Conservation (phyloP, 1,140 invertebrate species). For the Drosophila miranda region DNA sequence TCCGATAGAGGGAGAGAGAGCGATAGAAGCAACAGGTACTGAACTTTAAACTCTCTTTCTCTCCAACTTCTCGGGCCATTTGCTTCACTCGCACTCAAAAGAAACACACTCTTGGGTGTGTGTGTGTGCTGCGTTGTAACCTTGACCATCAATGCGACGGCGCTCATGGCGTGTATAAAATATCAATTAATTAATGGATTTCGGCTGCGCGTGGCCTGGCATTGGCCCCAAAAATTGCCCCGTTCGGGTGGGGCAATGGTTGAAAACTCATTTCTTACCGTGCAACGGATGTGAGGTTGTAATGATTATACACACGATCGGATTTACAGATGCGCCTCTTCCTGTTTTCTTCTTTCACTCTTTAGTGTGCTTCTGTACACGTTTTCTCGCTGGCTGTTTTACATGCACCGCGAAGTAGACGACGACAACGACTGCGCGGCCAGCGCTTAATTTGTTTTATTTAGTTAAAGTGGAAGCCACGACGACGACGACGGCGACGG, state of each 20-base stretch:
- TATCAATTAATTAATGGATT: conserved; percentile 44
- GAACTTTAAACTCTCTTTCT: conserved; percentile 61
- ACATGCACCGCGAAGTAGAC: conserved; percentile 19
- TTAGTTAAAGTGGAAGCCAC: conserved; percentile 58
- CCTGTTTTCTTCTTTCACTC: conserved; percentile 8
- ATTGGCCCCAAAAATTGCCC: conserved; percentile 9
- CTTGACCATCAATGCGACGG: conserved; percentile 64
- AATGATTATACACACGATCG: conserved; percentile 1
- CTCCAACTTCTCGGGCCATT: not conserved
- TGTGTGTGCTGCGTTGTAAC: conserved; percentile 50
- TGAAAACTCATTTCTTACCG: not conserved
- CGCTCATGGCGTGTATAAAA: conserved; percentile 21
- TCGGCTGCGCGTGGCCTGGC: conserved; percentile 25
- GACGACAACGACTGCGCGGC: conserved; percentile 30
- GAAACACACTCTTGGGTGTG: conserved; percentile 4
- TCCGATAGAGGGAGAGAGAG: conserved; percentile 26
- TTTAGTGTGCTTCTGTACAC: conserved; percentile 5
- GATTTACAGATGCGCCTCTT: conserved; percentile 20
- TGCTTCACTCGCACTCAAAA: not conserved
- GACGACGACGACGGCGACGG: conserved; percentile 26
- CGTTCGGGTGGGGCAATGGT: too few relatives aligned
- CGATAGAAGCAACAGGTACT: conserved; percentile 61
- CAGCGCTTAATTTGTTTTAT: conserved; percentile 61
- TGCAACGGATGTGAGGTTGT: too few relatives aligned
- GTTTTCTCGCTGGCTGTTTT: conserved; percentile 23